Percentiles rank a stretch among this genome's conserved stretches.
Evolutionary conservation across 1,140 invertebrate species (phyloP).

Genomic region (Trypoxylus dichotomus): DNA sequence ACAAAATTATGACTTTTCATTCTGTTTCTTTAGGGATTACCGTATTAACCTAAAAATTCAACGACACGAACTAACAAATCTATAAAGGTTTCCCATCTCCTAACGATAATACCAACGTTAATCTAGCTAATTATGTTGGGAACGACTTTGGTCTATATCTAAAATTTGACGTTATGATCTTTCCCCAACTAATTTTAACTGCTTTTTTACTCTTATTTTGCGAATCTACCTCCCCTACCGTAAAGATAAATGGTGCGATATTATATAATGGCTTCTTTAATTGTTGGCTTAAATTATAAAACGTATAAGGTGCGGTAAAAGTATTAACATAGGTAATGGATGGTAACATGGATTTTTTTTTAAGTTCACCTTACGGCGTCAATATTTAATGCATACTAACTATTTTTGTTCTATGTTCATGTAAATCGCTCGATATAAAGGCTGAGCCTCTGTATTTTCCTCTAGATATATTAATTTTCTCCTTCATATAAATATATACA

Average conservation of each 20-base stretch:
- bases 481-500: too few relatives aligned
- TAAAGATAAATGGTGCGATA: not conserved
- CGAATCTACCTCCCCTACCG: not conserved
- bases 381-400: too few relatives aligned
- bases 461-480: too few relatives aligned
- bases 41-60: not conserved
- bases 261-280: not conserved
- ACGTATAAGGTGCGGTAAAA: not conserved
- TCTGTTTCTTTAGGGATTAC: not conserved
- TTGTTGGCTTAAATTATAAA: not conserved
- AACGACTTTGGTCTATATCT: not conserved
- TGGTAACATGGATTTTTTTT: too few relatives aligned
- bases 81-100: not conserved
- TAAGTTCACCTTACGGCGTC: too few relatives aligned
- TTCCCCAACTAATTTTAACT: not conserved
- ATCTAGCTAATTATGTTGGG: not conserved
- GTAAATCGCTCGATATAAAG: too few relatives aligned
- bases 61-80: not conserved
- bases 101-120: not conserved
- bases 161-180: not conserved
- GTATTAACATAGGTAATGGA: too few relatives aligned
- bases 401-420: too few relatives aligned
- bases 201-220: not conserved
- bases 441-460: too few relatives aligned
- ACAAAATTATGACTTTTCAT: not conserved